Evolutionary conservation across 1,140 invertebrate species (phyloP).

Genomic region (Acarapis woodi): DNA sequence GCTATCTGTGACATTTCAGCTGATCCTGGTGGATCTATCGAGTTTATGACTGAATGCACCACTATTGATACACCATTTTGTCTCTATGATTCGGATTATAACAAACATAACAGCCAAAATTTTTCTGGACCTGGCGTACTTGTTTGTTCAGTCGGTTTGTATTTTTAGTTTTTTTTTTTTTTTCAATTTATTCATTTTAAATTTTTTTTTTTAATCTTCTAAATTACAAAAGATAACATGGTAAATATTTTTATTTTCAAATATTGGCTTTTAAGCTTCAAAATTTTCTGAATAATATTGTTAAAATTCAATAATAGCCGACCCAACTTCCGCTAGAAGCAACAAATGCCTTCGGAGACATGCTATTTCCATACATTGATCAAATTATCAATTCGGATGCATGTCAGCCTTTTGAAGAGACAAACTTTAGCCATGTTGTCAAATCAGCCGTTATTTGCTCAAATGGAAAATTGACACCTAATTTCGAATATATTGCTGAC

Average conservation of each 20-base stretch:
- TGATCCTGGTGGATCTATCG: conserved; percentile 92
- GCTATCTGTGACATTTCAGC: conserved; percentile 91
- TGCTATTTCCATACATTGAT: conserved; percentile 55
- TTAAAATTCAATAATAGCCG: conserved; percentile 99
- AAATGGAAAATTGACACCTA: conserved; percentile 64
- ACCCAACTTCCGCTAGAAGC: conserved; percentile 87
- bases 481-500: conserved; percentile 81
- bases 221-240: too few species aligned
- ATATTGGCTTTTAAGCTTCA: too few species aligned
- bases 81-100: conserved; percentile 88
- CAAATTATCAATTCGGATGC: conserved; percentile 72
- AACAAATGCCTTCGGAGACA: conserved; percentile 86
- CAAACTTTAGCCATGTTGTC: conserved; percentile 42
- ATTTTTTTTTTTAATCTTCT: too few species aligned
- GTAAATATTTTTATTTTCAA: too few species aligned
- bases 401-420: conserved; percentile 42
- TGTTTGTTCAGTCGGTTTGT: conserved; percentile 93
- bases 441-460: conserved; percentile 76
- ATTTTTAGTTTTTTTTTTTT: too few species aligned
- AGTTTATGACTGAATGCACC: conserved; percentile 99
- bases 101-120: conserved; percentile 40
- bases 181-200: too few species aligned
- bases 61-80: conserved; percentile 97
- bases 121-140: conserved; percentile 82
- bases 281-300: too few species aligned